Conservation (phyloP, 2,888 invertebrate genomes). For the Schizaphis graminum region DNA sequence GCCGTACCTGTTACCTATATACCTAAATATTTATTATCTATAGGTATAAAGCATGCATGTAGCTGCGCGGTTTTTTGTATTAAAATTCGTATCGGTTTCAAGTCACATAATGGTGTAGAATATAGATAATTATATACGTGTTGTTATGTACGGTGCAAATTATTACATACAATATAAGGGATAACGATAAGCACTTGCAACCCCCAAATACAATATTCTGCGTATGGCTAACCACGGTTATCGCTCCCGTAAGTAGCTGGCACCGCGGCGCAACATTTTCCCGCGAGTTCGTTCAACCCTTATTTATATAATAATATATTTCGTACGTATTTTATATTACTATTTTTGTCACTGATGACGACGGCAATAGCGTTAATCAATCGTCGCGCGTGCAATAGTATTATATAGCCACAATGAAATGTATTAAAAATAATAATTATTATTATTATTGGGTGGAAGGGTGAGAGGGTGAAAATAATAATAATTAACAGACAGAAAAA, state of each 20-base stretch:
- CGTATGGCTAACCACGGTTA: background rate
- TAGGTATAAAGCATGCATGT: background rate
- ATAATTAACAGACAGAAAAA: background rate
- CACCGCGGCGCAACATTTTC: background rate
- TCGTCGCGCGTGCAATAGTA: background rate
- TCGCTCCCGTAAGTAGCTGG: background rate
- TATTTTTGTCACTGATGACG: background rate
- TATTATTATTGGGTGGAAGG: background rate
- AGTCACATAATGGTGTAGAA: background rate
- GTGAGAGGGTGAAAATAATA: background rate
- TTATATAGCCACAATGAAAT: background rate
- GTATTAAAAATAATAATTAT: background rate
- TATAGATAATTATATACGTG: background rate
- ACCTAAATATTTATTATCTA: background rate
- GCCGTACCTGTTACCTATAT: background rate
- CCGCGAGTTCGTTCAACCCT: background rate
- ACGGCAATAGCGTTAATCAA: background rate
- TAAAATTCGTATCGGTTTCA: background rate
- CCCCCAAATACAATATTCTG: background rate
- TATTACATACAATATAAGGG: background rate
- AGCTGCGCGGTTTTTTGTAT: background rate
- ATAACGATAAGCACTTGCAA: background rate
- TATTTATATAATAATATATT: background rate
- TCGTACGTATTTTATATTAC: background rate
- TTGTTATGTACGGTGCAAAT: background rate